A percentile compares a stretch with the other conserved stretches of the same genome.
These are phyloP conservation scores for Eretmochelys imbricata DNA, from an alignment of 2,113 vertebrate species.

Conservation along the genomic window DNA sequence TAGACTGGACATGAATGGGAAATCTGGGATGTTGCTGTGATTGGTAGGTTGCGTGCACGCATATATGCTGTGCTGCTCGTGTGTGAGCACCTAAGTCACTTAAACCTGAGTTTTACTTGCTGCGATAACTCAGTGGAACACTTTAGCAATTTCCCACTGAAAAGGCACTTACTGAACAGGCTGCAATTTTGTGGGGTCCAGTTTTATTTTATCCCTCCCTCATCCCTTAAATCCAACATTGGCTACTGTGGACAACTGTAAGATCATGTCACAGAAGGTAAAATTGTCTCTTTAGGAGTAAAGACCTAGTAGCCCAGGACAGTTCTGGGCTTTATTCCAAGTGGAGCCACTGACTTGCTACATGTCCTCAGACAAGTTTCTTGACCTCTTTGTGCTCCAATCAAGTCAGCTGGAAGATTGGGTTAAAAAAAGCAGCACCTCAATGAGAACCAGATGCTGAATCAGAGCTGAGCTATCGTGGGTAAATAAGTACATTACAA, in stretches of 20 bases:
- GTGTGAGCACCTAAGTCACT: not conserved
- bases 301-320: slow-evolving; percentile 72
- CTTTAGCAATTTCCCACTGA: slow-evolving; percentile 14
- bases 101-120: not conserved
- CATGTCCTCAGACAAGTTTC: slow-evolving; percentile 76
- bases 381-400: slow-evolving; percentile 73
- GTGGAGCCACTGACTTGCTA: slow-evolving; percentile 73
- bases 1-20: not conserved
- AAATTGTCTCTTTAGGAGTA: slow-evolving; percentile 72
- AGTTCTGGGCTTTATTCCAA: slow-evolving; percentile 69
- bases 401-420: slow-evolving; percentile 70
- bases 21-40: fast-evolving
- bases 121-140: not conserved
- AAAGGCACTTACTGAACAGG: slow-evolving; percentile 47
- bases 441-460: slow-evolving; percentile 75
- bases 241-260: slow-evolving; percentile 17
- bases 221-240: not conserved
- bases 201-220: slow-evolving; percentile 51
- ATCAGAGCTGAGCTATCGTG: slow-evolving; percentile 71
- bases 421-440: slow-evolving; percentile 71
- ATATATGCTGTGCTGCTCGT: not conserved
- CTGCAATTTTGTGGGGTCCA: slow-evolving; percentile 36
- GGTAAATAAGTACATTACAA: slow-evolving; percentile 75
- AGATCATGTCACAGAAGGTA: slow-evolving; percentile 65
- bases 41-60: not conserved